These are phyloP conservation scores for Tolmerus cingulatus DNA, from an alignment of 2,888 invertebrate genomes.

Conservation along the genomic window DNA sequence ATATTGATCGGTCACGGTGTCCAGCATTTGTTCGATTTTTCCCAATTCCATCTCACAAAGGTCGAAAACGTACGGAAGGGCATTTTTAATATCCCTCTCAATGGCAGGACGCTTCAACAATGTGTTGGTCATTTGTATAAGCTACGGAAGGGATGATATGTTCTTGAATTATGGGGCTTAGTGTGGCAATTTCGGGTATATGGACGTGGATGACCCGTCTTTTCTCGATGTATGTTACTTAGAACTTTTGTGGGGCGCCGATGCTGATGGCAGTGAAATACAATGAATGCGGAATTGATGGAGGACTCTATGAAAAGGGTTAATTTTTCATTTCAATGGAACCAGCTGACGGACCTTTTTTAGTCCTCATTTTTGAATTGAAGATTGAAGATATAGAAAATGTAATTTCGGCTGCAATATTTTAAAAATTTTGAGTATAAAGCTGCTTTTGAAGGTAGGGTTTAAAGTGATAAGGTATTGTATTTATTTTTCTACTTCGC, in stretches of 20 bases:
- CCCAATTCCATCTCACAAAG: conserved; percentile 61
- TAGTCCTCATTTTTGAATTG: not conserved
- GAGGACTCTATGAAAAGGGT: not conserved
- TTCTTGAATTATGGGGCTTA: not conserved
- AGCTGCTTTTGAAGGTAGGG: not conserved
- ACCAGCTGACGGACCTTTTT: not conserved
- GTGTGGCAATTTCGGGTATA: not conserved
- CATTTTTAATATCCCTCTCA: conserved; percentile 65
- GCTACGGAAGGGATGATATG: conserved; percentile 55
- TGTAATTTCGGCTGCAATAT: not conserved
- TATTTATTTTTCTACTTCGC: no score
- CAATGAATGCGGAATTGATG: not conserved
- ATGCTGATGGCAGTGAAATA: not conserved
- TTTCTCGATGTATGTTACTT: not conserved
- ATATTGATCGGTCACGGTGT: not conserved
- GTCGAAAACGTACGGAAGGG: conserved; percentile 65
- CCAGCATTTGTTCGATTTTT: conserved; percentile 54
- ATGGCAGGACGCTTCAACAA: conserved; percentile 67
- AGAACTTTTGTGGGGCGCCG: not conserved
- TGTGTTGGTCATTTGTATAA: conserved; percentile 66
- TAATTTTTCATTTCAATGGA: not conserved
- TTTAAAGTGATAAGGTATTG: not conserved
- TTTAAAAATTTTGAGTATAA: not conserved
- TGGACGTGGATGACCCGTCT: not conserved
- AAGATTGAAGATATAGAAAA: not conserved